Conservation (phyloP, 1,140 invertebrate genomes). For the Ips nitidus region DNA sequence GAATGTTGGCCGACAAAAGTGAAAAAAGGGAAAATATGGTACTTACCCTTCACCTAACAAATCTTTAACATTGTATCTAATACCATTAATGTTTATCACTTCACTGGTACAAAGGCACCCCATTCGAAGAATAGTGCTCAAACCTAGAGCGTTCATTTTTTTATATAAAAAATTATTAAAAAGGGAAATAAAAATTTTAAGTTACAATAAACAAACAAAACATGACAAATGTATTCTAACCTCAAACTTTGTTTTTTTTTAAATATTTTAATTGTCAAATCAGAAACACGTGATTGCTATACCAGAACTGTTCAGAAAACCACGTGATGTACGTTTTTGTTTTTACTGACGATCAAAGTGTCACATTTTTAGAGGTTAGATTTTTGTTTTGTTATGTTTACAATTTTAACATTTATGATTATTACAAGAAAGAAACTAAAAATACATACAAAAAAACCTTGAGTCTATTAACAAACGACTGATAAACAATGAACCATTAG, state of each 20-base stretch:
- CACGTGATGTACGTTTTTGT: too few species aligned
- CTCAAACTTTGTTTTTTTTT: background rate
- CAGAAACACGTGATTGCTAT: too few species aligned
- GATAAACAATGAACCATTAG: too few species aligned
- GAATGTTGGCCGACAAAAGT: background rate
- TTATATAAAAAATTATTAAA: constrained; percentile 27
- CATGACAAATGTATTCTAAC: constrained; percentile 1
- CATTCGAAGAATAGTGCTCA: constrained; percentile 71
- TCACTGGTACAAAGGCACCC: constrained; percentile 79
- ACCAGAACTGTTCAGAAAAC: too few species aligned
- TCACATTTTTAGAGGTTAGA: too few species aligned
- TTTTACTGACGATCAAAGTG: too few species aligned
- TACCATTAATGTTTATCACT: constrained; percentile 69
- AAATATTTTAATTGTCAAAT: too few species aligned
- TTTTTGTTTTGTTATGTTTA: too few species aligned
- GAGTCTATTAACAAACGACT: too few species aligned
- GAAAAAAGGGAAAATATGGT: background rate
- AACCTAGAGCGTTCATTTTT: constrained; percentile 68
- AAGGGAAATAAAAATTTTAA: background rate
- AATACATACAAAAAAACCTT: too few species aligned
- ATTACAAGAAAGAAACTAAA: too few species aligned
- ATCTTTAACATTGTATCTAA: constrained; percentile 69
- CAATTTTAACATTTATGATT: too few species aligned
- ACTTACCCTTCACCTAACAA: constrained; percentile 77
- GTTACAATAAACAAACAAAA: background rate